Conservation (phyloP, 2,113 vertebrate species). For the Percopsis transmontana region DNA sequence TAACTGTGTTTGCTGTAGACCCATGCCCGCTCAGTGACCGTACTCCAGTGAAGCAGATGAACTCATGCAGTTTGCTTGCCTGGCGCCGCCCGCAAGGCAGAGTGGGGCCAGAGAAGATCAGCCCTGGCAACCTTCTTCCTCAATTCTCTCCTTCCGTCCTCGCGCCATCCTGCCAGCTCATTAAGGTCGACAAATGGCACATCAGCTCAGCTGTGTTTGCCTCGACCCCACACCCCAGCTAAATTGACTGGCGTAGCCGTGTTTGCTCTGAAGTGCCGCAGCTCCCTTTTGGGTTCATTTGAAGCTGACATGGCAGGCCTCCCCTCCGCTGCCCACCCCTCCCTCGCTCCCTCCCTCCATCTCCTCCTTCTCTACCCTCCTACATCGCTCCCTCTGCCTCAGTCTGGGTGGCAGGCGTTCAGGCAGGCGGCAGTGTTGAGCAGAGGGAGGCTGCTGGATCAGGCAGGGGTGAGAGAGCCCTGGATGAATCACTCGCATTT, state of each 20-base stretch:
- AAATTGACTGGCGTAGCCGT: slow-evolving; percentile 89
- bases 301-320: slow-evolving; percentile 75
- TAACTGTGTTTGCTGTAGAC: slow-evolving; percentile 73
- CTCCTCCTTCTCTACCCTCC: slow-evolving; percentile 50
- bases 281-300: slow-evolving; percentile 83
- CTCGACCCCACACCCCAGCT: slow-evolving; percentile 78
- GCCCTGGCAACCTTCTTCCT: slow-evolving; percentile 51
- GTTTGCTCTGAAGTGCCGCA: slow-evolving; percentile 84
- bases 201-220: slow-evolving; percentile 79
- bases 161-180: slow-evolving; percentile 83
- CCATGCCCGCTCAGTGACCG: slow-evolving; percentile 16
- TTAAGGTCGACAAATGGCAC: slow-evolving; percentile 92
- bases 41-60: slow-evolving; percentile 64
- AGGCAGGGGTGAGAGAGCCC: slow-evolving; percentile 50
- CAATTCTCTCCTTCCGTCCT: slow-evolving; percentile 41
- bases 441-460: slow-evolving; percentile 87
- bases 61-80: slow-evolving; percentile 58
- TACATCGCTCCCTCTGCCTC: slow-evolving; percentile 24
- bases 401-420: slow-evolving; percentile 71
- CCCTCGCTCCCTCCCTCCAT: slow-evolving; percentile 57
- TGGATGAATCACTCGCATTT: slow-evolving; percentile 86
- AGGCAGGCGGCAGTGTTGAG: slow-evolving; percentile 82
- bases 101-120: slow-evolving; percentile 65
- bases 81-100: slow-evolving; percentile 59
- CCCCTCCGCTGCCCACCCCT: slow-evolving; percentile 68